A percentile compares a stretch with the other conserved stretches of the same genome.
Evolutionary conservation across 2,888 invertebrate genomes (phyloP).

Genomic region (Orchesella flavescens): DNA sequence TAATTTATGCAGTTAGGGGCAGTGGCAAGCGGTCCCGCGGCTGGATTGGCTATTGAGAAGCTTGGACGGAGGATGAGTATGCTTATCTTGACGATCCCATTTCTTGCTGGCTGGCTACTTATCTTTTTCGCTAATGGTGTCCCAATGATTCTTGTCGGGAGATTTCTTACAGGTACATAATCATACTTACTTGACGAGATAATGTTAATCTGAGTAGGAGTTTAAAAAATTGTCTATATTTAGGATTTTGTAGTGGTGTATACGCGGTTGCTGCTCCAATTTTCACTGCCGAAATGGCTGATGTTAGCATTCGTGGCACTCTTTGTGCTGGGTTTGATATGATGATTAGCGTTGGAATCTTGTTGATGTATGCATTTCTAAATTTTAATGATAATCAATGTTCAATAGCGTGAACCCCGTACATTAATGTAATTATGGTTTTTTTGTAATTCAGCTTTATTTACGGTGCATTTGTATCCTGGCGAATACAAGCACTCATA

Average conservation of each 20-base stretch:
- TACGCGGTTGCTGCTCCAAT: slow-evolving; percentile 89
- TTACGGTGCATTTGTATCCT: slow-evolving; percentile 81
- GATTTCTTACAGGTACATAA: slow-evolving; percentile 73
- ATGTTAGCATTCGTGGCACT: slow-evolving; percentile 87
- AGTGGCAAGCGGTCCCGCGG: slow-evolving; percentile 65
- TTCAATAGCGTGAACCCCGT: neutral
- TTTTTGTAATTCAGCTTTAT: slow-evolving; percentile 73
- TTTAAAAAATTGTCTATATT: no score
- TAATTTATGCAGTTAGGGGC: slow-evolving; percentile 66
- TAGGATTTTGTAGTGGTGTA: slow-evolving; percentile 85
- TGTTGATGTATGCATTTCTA: slow-evolving; percentile 63
- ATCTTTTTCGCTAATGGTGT: slow-evolving; percentile 72
- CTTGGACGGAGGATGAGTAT: slow-evolving; percentile 66
- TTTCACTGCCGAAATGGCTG: slow-evolving; percentile 89
- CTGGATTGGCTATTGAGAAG: slow-evolving; percentile 66
- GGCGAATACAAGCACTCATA: slow-evolving; percentile 80
- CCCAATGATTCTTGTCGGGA: slow-evolving; percentile 76
- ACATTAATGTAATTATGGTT: neutral
- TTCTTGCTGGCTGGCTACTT: slow-evolving; percentile 73
- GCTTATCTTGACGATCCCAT: slow-evolving; percentile 59
- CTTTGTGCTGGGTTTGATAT: slow-evolving; percentile 91
- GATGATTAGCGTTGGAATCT: slow-evolving; percentile 77
- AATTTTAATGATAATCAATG: no score
- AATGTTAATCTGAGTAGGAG: no score
- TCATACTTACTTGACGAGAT: no score